A percentile compares a stretch with the other conserved stretches of the same genome.
phyloP scores from a whole-genome alignment of 2,797 vertebrate genomes.

The Lacerta bilineata region DNA sequence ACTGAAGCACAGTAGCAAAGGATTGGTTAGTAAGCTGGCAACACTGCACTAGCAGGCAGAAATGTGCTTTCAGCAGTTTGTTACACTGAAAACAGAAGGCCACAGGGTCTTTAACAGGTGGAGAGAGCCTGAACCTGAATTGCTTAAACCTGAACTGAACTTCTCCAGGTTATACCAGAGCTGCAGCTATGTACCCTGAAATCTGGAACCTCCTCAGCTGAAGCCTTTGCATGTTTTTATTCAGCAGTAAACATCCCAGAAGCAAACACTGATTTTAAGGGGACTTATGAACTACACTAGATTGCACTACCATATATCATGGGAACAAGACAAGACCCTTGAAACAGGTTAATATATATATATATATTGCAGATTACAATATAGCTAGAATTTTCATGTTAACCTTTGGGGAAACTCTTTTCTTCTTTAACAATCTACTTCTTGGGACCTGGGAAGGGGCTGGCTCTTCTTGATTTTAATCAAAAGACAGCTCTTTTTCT shows the following conservation, averaged over 20 bases:
- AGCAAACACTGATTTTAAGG: background rate
- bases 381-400: background rate
- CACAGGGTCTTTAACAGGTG: background rate
- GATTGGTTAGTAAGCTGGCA: background rate
- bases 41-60: background rate
- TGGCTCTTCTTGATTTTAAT: background rate
- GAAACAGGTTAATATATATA: background rate
- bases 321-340: background rate
- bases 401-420: background rate
- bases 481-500: background rate
- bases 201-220: too few species aligned
- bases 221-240: background rate
- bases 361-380: background rate
- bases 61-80: background rate
- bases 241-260: background rate
- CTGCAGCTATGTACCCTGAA: too few species aligned
- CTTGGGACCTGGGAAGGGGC: background rate
- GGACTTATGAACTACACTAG: too few species aligned
- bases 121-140: background rate
- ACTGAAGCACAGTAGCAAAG: background rate
- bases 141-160: background rate
- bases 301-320: background rate
- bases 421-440: background rate
- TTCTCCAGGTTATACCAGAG: too few species aligned
- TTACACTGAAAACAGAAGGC: background rate